These are phyloP conservation scores for Talpa occidentalis DNA, from an alignment of 2,113 vertebrate genomes.

Conservation along the genomic window DNA sequence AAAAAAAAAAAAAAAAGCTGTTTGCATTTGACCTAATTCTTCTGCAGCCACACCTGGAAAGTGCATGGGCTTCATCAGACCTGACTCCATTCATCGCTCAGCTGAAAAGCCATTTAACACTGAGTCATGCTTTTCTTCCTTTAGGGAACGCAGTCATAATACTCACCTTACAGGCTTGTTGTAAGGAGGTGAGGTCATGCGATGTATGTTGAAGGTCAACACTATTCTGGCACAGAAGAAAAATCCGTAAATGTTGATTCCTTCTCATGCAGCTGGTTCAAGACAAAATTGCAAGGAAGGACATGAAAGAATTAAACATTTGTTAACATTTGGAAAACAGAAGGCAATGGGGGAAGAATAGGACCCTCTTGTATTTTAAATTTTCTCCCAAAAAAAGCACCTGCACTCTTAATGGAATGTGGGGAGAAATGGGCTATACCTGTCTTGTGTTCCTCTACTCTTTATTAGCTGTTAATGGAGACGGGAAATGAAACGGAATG, in stretches of 20 bases:
- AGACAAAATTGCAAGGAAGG: slow-evolving; percentile 5
- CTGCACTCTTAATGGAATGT: background rate
- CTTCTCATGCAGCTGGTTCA: background rate
- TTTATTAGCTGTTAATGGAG: background rate
- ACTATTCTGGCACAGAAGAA: background rate
- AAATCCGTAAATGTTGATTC: background rate
- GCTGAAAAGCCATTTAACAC: background rate
- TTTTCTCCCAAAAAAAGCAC: background rate
- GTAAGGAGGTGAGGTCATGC: background rate
- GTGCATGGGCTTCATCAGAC: background rate
- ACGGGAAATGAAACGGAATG: background rate
- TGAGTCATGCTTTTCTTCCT: background rate
- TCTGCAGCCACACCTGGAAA: background rate
- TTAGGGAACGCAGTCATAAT: background rate
- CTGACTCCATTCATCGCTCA: background rate
- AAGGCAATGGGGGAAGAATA: background rate
- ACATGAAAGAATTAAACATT: slow-evolving; percentile 3
- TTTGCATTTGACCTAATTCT: background rate
- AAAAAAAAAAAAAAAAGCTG: too few species aligned
- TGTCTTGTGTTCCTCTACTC: background rate
- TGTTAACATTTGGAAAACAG: slow-evolving; percentile 22
- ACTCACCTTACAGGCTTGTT: background rate
- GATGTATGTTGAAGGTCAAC: background rate
- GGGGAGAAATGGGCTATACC: background rate
- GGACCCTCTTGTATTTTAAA: background rate